Evolutionary conservation across 2,113 vertebrate genomes (phyloP), one percentile per base, ranked within the genome.

Genomic region (Podarcis cretensis): DNA sequence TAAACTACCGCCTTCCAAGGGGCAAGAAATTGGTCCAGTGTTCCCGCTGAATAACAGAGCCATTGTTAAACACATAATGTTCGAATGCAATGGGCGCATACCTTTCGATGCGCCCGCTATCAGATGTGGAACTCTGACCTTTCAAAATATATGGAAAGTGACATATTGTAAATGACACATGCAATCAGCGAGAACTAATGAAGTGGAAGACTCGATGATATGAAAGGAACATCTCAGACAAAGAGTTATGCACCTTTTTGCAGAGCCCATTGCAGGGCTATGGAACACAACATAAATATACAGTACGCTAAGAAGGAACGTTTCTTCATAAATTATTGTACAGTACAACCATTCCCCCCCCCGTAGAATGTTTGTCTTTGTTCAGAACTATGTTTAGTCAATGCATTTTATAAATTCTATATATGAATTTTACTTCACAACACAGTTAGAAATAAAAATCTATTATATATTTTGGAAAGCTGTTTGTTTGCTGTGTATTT

Each of bases 41-140:
- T 88, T 95, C 93, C 89, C 85, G 35, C 86, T 91, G 87, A 93
- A 87, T 40, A 84, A 84, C 43, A 92, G 83, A 43, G 90, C 81
- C 59, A 91, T 92, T 96, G 95, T 95, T 93, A 85, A 63, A 54
- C 0, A 87, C 84, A 89, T 85, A 95, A 92, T 92, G 40, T 85
- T 81, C 91, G 83, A 89, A 85, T 85, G 74, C 59, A 91, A 89
- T 93, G 76, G 63, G 74, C 74, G 68, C 73, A 81, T 89, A 89
- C 35, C 74, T 91, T 92, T 89, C 90, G 90, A 92, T 89, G 54
- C 63, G 57, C 87, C 1, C 2, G 59, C 57, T 37, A 89, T 57
- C 82, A 83, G 35, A 54, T 21, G 10, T 2, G 13, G 3, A 30
- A 84, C 71, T 77, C 89, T 88, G 73, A 88, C 89, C 92, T 91